A percentile compares a stretch with the other conserved stretches of the same genome.
phyloP scores from a whole-genome alignment of 2,888 invertebrate species.

The Scrobipalpa atriplicella region DNA sequence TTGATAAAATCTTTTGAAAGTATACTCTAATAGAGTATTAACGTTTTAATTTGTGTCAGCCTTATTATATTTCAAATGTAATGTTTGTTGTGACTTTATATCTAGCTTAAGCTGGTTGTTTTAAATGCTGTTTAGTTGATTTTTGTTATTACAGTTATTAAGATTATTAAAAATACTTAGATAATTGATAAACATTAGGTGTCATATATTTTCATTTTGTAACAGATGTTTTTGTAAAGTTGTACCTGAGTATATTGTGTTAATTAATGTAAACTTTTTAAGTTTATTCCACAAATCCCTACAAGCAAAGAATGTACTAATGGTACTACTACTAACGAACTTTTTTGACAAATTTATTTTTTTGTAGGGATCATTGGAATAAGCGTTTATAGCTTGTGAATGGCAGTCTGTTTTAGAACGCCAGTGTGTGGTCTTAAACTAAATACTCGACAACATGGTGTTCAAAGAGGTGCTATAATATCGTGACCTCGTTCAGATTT shows the following conservation, averaged over 20 bases:
- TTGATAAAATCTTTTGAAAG: not conserved
- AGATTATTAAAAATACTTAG: slow-evolving; percentile 32
- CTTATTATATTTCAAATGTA: slow-evolving; percentile 23
- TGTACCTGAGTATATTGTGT: slow-evolving; percentile 38
- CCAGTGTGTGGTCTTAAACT: not conserved
- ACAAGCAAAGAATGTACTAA: not conserved
- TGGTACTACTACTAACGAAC: no score
- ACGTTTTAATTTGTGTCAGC: not conserved
- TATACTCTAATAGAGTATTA: not conserved
- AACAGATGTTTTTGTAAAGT: slow-evolving; percentile 34
- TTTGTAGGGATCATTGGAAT: not conserved
- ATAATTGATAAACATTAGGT: slow-evolving; percentile 29
- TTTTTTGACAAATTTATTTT: not conserved
- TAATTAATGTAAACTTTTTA: slow-evolving; percentile 20
- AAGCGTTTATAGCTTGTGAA: not conserved
- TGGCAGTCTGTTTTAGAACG: not conserved
- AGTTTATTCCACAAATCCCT: not conserved
- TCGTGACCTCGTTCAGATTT: slow-evolving; percentile 16
- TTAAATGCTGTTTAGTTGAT: slow-evolving; percentile 36
- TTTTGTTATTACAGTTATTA: slow-evolving; percentile 31
- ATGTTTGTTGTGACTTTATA: slow-evolving; percentile 35
- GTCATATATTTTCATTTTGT: slow-evolving; percentile 35
- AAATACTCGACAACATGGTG: slow-evolving; percentile 16
- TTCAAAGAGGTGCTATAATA: slow-evolving; percentile 23
- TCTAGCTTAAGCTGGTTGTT: slow-evolving; percentile 33